Evolutionary conservation across 2,888 invertebrate species (phyloP).

Genomic region (Glyphotaelius pellucidus): DNA sequence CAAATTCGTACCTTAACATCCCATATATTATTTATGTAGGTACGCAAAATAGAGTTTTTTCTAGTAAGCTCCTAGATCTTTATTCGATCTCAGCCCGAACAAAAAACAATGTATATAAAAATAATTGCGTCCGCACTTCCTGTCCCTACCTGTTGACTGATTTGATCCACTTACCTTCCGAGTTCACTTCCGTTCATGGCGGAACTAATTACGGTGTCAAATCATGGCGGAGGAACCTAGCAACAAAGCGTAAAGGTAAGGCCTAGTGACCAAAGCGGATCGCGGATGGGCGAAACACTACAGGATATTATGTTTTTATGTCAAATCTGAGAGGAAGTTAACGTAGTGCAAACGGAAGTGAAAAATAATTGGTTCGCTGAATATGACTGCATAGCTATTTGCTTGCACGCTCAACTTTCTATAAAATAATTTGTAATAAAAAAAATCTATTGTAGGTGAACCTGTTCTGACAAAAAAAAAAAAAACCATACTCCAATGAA

Average conservation of each 20-base stretch:
- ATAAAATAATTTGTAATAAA: not conserved
- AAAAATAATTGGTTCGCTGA: conserved; percentile 17
- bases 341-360: conserved; percentile 14
- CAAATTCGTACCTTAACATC: too few relatives aligned
- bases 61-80: not conserved
- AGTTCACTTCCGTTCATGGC: conserved; percentile 35
- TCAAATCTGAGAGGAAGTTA: not conserved
- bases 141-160: conserved; percentile 35
- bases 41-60: not conserved
- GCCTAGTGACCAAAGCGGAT: not conserved
- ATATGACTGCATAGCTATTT: not conserved
- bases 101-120: not conserved
- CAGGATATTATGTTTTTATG: not conserved
- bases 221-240: conserved; percentile 8
- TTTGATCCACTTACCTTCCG: conserved; percentile 15
- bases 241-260: not conserved
- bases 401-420: not conserved
- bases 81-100: not conserved
- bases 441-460: not conserved
- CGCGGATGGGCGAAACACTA: not conserved
- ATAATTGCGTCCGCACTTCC: not conserved
- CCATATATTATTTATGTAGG: too few relatives aligned
- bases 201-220: conserved; percentile 35
- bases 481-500: not conserved
- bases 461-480: not conserved